Evolutionary conservation across 2,797 vertebrate genomes (phyloP), one percentile per base, ranked within the genome.

Genomic region (Pseudotriccus pelzelni): DNA sequence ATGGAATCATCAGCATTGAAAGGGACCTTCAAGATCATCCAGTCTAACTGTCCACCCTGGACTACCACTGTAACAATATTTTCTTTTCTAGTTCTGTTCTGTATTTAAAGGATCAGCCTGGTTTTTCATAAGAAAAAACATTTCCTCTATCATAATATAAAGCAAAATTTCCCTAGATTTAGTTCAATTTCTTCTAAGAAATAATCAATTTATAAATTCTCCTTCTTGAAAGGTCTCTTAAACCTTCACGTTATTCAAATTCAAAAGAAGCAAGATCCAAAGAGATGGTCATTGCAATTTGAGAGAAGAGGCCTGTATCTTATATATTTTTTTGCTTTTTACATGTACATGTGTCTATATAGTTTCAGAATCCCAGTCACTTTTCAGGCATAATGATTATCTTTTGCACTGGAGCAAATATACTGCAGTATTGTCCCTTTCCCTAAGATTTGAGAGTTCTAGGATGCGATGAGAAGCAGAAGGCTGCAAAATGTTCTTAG

Each of bases 391-490:
- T 55, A 73, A 66, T 14, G 0, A 46, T 3, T 27, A 9, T 72
- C 36, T 8, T 13, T 34, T 67, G 7, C 6, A 14, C 11, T 1
- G 6, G 6, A 32, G 18, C 7, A 84, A 60, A 73, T 32, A 3
- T 1, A 19, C 2, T 36, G 28, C 49, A 28, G 7, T 17, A 24
- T 28, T 69, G 6, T 3, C 0, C 1, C 25, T 87, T 70, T 52
- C 6, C 6, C 23, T 8, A 41, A 34, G 30, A 62, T 46, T 81
- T 58, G 76, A 41, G 27, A 59, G 4, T 30, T 68, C 22, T 39
- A 81, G 17, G 7, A 60, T 37, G 5, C 16, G 23, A 34, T 34
- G 50, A 62, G 21, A 69, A 78, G 8, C 10, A 34, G 12, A 25
- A 83, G 13, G 66, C 68, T 10, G 23, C 8, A 72, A 70, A 94